Conservation (phyloP, 2,113 vertebrate genomes). For the Cromileptes altivelis region DNA sequence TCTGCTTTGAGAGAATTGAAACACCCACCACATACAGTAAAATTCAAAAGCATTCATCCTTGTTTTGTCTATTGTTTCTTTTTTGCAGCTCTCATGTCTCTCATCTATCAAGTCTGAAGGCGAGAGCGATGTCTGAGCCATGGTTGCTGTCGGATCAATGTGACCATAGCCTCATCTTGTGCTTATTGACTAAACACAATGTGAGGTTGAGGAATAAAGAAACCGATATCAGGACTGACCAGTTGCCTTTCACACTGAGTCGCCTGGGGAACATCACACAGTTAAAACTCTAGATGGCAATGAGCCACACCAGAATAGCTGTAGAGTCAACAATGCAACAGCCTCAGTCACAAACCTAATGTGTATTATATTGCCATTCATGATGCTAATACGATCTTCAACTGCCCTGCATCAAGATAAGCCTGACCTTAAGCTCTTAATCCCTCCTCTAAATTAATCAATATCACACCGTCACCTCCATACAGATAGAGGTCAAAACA, state of each 20-base stretch:
- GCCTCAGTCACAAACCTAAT: neutral
- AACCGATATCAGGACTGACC: slow-evolving; percentile 8
- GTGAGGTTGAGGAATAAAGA: slow-evolving; percentile 38
- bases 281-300: neutral
- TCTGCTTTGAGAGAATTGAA: slow-evolving; percentile 31
- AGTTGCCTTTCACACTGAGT: slow-evolving; percentile 4
- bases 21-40: slow-evolving; percentile 3
- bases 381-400: slow-evolving; percentile 20
- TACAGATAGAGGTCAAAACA: slow-evolving; percentile 12
- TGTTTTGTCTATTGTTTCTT: slow-evolving; percentile 20
- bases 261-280: neutral
- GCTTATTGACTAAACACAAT: slow-evolving; percentile 44
- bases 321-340: neutral
- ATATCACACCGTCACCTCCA: slow-evolving; percentile 20
- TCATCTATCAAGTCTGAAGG: slow-evolving; percentile 31
- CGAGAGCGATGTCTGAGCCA: slow-evolving; percentile 32
- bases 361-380: neutral
- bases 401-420: neutral
- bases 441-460: slow-evolving; percentile 25
- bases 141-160: slow-evolving; percentile 50
- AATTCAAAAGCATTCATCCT: slow-evolving; percentile 32
- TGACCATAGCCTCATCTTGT: slow-evolving; percentile 34
- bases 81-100: slow-evolving; percentile 9
- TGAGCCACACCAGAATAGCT: slow-evolving; percentile 9
- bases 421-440: neutral